phyloP scores from a whole-genome alignment of 2,797 vertebrate species.

The Diglossa cyanea region DNA sequence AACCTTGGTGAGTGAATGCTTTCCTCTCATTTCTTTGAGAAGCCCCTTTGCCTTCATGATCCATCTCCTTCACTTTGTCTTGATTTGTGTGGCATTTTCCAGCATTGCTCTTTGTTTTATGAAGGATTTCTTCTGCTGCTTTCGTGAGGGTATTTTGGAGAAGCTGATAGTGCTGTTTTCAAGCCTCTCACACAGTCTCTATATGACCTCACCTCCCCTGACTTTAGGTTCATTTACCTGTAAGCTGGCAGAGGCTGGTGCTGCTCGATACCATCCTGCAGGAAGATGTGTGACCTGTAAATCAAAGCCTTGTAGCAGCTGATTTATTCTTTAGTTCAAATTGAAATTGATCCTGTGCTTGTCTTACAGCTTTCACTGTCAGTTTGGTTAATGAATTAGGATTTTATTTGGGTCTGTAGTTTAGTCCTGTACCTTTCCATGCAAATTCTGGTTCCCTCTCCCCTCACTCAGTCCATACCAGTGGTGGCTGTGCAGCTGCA shows the following conservation, averaged over 20 bases:
- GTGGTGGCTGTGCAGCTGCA: not conserved
- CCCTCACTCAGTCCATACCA: not conserved
- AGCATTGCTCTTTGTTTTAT: not conserved
- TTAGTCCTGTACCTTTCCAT: not conserved
- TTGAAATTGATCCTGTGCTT: conserved; percentile 12
- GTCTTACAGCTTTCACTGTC: not conserved
- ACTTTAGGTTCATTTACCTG: not conserved
- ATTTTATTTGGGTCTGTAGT: not conserved
- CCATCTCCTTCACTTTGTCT: not conserved
- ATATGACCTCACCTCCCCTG: not conserved
- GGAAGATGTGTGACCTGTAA: not conserved
- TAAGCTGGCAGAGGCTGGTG: not conserved
- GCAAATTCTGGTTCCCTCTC: not conserved
- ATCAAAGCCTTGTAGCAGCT: not conserved
- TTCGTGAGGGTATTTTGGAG: not conserved
- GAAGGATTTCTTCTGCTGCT: not conserved
- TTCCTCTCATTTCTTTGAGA: not conserved
- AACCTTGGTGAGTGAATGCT: not conserved
- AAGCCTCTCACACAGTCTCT: not conserved
- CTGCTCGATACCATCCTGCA: not conserved
- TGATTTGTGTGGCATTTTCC: not conserved
- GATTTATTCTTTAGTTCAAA: conserved; percentile 20
- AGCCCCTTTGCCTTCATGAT: not conserved
- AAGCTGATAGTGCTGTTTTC: not conserved
- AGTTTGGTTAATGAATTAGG: not conserved